These are phyloP conservation scores for Turritopsis rubra DNA, from an alignment of 30 jellyfish, hydroid and myxozoan species.

Conservation along the genomic window DNA sequence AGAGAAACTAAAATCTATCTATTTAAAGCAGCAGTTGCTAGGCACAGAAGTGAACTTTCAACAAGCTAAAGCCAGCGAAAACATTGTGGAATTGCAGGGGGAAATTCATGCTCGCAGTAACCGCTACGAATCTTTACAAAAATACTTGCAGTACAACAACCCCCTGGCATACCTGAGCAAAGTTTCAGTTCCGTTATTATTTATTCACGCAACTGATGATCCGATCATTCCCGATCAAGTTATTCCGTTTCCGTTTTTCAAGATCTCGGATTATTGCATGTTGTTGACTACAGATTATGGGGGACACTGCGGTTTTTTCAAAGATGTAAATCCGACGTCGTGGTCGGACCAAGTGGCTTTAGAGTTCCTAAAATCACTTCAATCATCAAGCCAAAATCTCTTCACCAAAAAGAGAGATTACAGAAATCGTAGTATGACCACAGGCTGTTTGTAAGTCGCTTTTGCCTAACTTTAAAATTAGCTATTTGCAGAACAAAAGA, in stretches of 20 bases:
- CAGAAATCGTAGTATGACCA: background rate
- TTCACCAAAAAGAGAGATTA: background rate
- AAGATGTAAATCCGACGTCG: constrained; percentile 23
- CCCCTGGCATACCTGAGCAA: background rate
- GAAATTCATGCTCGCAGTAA: constrained; percentile 25
- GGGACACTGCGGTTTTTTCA: constrained; percentile 32
- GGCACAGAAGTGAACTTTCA: background rate
- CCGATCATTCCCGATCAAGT: constrained; percentile 28
- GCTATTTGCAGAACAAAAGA: background rate
- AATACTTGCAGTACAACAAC: background rate
- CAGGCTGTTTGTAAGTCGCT: background rate
- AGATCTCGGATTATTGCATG: constrained; percentile 13
- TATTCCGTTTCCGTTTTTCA: constrained; percentile 7
- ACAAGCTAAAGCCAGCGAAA: constrained; percentile 1
- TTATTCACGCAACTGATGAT: constrained; percentile 28
- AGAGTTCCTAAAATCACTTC: constrained; percentile 16
- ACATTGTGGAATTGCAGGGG: constrained; percentile 15
- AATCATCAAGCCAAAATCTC: background rate
- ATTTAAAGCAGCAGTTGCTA: background rate
- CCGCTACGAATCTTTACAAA: background rate
- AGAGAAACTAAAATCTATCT: constrained; percentile 27
- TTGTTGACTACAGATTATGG: constrained; percentile 31
- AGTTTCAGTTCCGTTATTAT: constrained; percentile 11
- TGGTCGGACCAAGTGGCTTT: constrained; percentile 29
- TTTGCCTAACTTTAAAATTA: no score